Evolutionary conservation across 92 coral and sea anemone genomes (phyloP).

Genomic region (Galaxea fascicularis): DNA sequence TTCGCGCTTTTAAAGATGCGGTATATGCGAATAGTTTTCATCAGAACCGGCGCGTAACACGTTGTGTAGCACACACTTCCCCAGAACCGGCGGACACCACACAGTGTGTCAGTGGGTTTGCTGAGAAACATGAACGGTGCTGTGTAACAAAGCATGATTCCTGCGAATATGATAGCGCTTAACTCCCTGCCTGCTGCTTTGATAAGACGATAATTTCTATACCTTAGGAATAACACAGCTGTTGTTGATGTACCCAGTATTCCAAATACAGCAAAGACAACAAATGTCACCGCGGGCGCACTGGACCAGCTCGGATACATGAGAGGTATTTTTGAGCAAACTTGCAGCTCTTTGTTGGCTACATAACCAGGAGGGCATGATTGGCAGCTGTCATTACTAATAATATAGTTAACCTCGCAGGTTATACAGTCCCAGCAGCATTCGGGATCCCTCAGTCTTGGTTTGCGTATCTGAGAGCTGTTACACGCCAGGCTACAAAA

Average conservation of each 20-base stretch:
- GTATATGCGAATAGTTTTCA: slow-evolving; percentile 93
- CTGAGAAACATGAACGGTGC: slow-evolving; percentile 65
- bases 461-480: slow-evolving; percentile 54
- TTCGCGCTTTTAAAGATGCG: slow-evolving; percentile 87
- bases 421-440: slow-evolving; percentile 89
- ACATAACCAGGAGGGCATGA: slow-evolving; percentile 73
- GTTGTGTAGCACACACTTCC: slow-evolving; percentile 73
- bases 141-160: slow-evolving; percentile 74
- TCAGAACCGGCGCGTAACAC: slow-evolving; percentile 95
- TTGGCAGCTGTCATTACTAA: slow-evolving; percentile 80
- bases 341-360: slow-evolving; percentile 61
- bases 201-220: slow-evolving; percentile 73
- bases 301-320: slow-evolving; percentile 60
- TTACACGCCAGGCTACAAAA: slow-evolving; percentile 75
- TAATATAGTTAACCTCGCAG: slow-evolving; percentile 64
- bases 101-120: slow-evolving; percentile 72
- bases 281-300: slow-evolving; percentile 44
- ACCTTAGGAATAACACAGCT: slow-evolving; percentile 62
- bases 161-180: slow-evolving; percentile 72
- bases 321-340: slow-evolving; percentile 66
- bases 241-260: slow-evolving; percentile 63
- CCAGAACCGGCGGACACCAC: slow-evolving; percentile 68
- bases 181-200: slow-evolving; percentile 95
- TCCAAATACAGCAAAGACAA: slow-evolving; percentile 58
- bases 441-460: slow-evolving; percentile 48